phyloP scores from a whole-genome alignment of 2,113 vertebrate species.

The Plestiodon gilberti region DNA sequence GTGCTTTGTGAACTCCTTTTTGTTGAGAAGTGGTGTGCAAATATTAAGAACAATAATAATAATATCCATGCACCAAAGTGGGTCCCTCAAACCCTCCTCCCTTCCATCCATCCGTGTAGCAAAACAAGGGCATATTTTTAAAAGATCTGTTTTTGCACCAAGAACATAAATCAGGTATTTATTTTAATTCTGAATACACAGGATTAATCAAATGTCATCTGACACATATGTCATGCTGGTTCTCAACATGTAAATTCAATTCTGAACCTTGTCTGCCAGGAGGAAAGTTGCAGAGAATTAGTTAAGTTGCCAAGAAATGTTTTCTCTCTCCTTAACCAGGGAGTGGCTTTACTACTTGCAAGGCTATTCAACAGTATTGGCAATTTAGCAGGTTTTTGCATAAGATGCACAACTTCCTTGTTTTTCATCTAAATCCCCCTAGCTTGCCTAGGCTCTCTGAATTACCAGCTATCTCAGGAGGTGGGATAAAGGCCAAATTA shows the following conservation, averaged over 20 bases:
- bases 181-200: slow-evolving; percentile 65
- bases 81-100: not conserved
- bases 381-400: slow-evolving; percentile 61
- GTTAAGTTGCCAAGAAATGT: slow-evolving; percentile 73
- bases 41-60: no score
- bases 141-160: slow-evolving; percentile 39
- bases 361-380: slow-evolving; percentile 38
- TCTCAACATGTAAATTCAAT: slow-evolving; percentile 62
- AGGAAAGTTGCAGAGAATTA: slow-evolving; percentile 68
- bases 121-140: not conserved
- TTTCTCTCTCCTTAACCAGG: slow-evolving; percentile 47
- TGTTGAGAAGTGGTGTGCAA: no score
- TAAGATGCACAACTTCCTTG: slow-evolving; percentile 52
- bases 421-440: slow-evolving; percentile 40
- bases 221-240: slow-evolving; percentile 68
- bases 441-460: slow-evolving; percentile 53
- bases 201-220: slow-evolving; percentile 73
- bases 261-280: slow-evolving; percentile 55
- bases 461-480: slow-evolving; percentile 56
- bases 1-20: no score
- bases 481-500: slow-evolving; percentile 65
- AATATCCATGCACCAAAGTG: no score
- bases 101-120: not conserved
- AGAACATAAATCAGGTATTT: slow-evolving; percentile 58
- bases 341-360: slow-evolving; percentile 47